Conservation (phyloP, 2,113 vertebrate species). For the Toxostoma redivivum region DNA sequence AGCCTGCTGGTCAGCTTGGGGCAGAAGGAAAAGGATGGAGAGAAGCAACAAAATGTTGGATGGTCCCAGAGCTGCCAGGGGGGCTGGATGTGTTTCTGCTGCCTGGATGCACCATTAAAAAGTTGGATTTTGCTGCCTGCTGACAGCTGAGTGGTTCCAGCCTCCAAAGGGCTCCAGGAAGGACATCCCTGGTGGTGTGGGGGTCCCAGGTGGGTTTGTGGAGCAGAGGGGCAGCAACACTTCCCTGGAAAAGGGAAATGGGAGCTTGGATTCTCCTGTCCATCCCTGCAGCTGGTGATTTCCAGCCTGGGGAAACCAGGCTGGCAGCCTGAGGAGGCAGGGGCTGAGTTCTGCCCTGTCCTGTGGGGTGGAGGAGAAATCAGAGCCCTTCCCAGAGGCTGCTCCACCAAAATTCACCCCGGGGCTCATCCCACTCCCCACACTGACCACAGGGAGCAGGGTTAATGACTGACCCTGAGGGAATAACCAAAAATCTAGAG, state of each 20-base stretch:
- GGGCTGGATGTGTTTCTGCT: neutral
- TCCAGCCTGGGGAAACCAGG: accelerated
- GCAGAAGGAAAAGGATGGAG: neutral
- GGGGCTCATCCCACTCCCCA: accelerated
- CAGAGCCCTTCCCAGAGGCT: neutral
- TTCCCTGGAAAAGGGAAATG: neutral
- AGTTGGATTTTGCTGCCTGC: neutral
- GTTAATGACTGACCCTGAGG: neutral
- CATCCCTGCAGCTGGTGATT: neutral
- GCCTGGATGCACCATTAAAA: conserved; percentile 12
- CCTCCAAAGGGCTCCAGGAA: neutral
- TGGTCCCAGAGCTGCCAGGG: neutral
- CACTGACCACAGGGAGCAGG: neutral
- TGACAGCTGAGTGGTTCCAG: neutral
- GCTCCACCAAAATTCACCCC: neutral
- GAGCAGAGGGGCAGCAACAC: neutral
- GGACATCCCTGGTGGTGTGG: neutral
- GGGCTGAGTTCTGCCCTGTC: neutral
- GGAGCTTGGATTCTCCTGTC: neutral
- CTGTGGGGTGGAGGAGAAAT: neutral
- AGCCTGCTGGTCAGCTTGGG: neutral
- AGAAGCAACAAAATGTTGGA: no score
- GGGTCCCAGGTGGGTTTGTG: accelerated
- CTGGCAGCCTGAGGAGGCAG: neutral
- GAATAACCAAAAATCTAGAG: neutral